A percentile compares a stretch with the other conserved stretches of the same genome.
These are phyloP conservation scores for Turritopsis rubra DNA, from an alignment of 30 jellyfish, hydroid and myxozoan genomes.

Conservation along the genomic window DNA sequence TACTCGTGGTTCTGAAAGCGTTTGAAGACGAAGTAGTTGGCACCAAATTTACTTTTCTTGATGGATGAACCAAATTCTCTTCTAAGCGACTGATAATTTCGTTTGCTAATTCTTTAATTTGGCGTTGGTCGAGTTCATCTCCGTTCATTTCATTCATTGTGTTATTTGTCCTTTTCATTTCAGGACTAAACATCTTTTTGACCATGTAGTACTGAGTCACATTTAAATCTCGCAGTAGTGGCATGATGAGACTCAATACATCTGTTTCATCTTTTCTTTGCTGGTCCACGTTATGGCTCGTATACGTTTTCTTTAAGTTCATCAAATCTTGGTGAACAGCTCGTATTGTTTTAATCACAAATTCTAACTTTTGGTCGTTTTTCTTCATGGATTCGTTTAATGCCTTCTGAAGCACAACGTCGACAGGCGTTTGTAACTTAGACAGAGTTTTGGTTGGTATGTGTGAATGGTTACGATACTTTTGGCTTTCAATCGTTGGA, in stretches of 20 bases:
- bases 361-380: conserved; percentile 7
- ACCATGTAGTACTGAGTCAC: conserved; percentile 12
- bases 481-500: neutral
- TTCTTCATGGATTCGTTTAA: neutral
- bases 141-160: neutral
- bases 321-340: conserved; percentile 20
- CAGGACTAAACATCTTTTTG: neutral
- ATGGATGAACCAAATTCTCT: neutral
- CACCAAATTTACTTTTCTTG: neutral
- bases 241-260: conserved; percentile 2
- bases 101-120: neutral
- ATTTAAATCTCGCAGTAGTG: conserved; percentile 13
- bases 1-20: neutral
- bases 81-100: neutral
- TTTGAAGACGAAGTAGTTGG: neutral
- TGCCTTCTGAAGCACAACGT: neutral
- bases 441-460: neutral
- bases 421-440: neutral
- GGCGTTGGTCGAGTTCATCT: neutral
- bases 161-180: neutral
- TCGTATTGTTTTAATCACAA: conserved; percentile 6
- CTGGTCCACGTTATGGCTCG: neutral
- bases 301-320: neutral
- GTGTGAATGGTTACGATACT: neutral
- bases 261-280: neutral